phyloP scores from a whole-genome alignment of 2,797 vertebrate species.

The Triplophysa bombifrons region DNA sequence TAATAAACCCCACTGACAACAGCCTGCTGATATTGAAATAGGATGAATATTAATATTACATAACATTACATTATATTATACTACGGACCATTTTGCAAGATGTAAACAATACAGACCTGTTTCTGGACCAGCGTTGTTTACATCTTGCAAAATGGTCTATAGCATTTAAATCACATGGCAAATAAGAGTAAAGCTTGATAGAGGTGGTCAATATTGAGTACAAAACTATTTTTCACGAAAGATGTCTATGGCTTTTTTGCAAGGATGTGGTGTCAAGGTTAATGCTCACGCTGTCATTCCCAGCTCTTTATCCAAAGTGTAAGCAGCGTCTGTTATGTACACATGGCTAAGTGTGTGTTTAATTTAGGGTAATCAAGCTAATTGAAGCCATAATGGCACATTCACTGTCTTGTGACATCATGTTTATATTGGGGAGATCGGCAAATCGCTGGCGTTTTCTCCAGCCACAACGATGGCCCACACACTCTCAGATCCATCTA shows the following conservation, averaged over 20 bases:
- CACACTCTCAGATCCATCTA: slow-evolving; percentile 44
- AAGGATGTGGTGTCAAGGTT: slow-evolving; percentile 26
- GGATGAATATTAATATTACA: not conserved
- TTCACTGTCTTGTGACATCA: slow-evolving; percentile 61
- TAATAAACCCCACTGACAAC: not conserved
- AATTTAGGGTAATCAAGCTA: slow-evolving; percentile 67
- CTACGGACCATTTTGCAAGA: no score
- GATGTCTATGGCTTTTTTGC: not conserved
- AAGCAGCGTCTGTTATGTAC: slow-evolving; percentile 37
- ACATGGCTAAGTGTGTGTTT: slow-evolving; percentile 64
- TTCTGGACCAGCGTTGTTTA: no score
- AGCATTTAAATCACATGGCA: no score
- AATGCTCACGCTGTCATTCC: slow-evolving; percentile 44
- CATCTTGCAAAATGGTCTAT: no score
- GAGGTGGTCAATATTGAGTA: not conserved
- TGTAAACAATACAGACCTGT: no score
- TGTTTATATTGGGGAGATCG: slow-evolving; percentile 73
- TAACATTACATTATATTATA: not conserved
- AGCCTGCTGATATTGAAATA: not conserved
- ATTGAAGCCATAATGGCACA: slow-evolving; percentile 65
- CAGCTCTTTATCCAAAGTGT: slow-evolving; percentile 23
- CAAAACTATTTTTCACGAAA: not conserved
- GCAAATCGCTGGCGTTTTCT: slow-evolving; percentile 58
- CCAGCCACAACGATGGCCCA: slow-evolving; percentile 60
- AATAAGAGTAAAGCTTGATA: no score